Percentiles rank a stretch among this genome's conserved stretches.
Evolutionary conservation across 2,888 invertebrate genomes (phyloP).

Genomic region (Colostygia pectinataria): DNA sequence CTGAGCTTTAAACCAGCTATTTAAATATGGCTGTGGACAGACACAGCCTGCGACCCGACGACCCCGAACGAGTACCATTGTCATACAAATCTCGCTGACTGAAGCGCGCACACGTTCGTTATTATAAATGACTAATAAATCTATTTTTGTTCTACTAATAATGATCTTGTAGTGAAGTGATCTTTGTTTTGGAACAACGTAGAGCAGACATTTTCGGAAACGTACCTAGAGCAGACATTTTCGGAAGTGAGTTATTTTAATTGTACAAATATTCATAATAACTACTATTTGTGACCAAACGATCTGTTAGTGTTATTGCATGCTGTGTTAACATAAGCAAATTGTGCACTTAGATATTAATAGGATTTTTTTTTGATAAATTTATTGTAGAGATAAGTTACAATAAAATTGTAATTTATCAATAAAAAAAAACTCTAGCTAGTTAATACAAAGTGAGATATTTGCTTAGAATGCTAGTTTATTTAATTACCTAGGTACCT

Average conservation of each 20-base stretch:
- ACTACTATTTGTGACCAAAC: no score
- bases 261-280: no score
- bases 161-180: slow-evolving; percentile 19
- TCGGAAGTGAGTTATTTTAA: slow-evolving; percentile 8
- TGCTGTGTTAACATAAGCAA: no score
- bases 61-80: slow-evolving; percentile 31
- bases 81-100: slow-evolving; percentile 31
- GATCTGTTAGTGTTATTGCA: no score
- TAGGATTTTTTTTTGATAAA: no score
- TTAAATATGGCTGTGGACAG: slow-evolving; percentile 12
- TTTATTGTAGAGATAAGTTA: no score
- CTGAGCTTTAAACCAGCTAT: slow-evolving; percentile 24
- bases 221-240: not conserved
- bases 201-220: not conserved
- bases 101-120: slow-evolving; percentile 20
- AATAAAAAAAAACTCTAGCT: no score
- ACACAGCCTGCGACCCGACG: slow-evolving; percentile 51
- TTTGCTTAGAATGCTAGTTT: no score
- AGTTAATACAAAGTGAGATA: no score
- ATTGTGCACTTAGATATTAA: no score
- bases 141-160: slow-evolving; percentile 22
- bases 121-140: slow-evolving; percentile 17
- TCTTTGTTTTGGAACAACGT: slow-evolving; percentile 5
- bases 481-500: no score
- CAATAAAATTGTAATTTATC: no score